Evolutionary conservation across 2,797 vertebrate species (phyloP).

Genomic region (Cyclopterus lumpus): DNA sequence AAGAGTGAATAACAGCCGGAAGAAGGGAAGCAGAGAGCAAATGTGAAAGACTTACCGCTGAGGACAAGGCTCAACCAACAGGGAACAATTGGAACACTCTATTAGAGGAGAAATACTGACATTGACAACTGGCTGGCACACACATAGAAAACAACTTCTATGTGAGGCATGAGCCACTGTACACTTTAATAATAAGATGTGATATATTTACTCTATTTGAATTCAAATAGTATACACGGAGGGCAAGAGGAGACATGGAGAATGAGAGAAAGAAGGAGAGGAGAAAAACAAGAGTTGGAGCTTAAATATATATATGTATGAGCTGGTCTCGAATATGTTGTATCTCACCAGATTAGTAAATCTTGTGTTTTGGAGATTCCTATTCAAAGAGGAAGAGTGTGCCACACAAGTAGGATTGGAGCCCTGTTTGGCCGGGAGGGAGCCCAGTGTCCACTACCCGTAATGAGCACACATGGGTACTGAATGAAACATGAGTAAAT

Average conservation of each 20-base stretch:
- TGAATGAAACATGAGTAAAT: conserved; percentile 71
- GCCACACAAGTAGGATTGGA: conserved; percentile 29
- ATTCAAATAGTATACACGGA: conserved; percentile 18
- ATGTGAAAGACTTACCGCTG: conserved; percentile 25
- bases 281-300: not conserved
- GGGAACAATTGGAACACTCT: conserved; percentile 31
- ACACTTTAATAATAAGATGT: conserved; percentile 17
- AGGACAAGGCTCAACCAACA: conserved; percentile 29
- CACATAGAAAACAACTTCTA: conserved; percentile 6
- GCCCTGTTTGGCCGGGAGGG: conserved; percentile 42
- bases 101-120: conserved; percentile 32
- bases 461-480: conserved; percentile 72
- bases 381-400: conserved; percentile 42
- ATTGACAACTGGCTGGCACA: conserved; percentile 24
- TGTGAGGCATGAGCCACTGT: conserved; percentile 13
- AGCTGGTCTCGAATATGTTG: conserved; percentile 33
- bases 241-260: not conserved
- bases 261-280: not conserved
- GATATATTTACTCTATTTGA: conserved; percentile 25
- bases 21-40: conserved; percentile 23
- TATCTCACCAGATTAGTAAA: conserved; percentile 25
- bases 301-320: conserved; percentile 36
- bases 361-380: conserved; percentile 39
- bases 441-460: conserved; percentile 37
- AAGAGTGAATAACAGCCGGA: conserved; percentile 21